Evolutionary conservation across 2,113 vertebrate species (phyloP).

Genomic region (Tragelaphus strepsiceros): DNA sequence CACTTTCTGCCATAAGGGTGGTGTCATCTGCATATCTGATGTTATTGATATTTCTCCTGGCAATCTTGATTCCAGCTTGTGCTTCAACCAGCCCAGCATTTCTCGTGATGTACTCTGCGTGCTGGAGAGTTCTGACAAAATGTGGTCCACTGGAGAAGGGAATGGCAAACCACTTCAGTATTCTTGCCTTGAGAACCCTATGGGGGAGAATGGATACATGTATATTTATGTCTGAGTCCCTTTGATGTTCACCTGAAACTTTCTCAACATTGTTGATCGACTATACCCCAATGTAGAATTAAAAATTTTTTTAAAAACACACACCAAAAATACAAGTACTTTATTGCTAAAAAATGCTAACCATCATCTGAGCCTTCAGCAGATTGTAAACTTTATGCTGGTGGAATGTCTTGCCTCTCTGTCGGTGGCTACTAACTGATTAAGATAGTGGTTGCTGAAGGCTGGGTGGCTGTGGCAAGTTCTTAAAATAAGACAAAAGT

Average conservation of each 20-base stretch:
- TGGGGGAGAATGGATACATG: background rate
- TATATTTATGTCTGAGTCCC: background rate
- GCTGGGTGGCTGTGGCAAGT: background rate
- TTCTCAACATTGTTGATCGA: background rate
- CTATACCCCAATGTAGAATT: background rate
- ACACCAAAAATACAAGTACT: background rate
- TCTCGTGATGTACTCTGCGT: background rate
- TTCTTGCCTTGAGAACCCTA: background rate
- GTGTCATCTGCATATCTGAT: background rate
- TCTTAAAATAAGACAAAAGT: background rate
- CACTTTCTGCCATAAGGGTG: background rate
- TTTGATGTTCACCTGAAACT: background rate
- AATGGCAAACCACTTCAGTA: background rate
- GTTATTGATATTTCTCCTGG: background rate
- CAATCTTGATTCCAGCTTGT: background rate
- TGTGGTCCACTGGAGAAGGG: background rate
- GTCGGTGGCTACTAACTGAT: background rate
- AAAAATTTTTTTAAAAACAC: background rate
- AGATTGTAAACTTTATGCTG: background rate
- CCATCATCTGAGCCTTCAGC: background rate
- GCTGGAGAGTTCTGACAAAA: background rate
- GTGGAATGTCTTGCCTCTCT: background rate
- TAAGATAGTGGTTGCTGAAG: background rate
- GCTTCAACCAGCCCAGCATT: background rate
- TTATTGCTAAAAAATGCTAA: background rate